A percentile compares a stretch with the other conserved stretches of the same genome.
phyloP scores from a whole-genome alignment of 2,888 invertebrate species.

The Therioaphis trifolii region DNA sequence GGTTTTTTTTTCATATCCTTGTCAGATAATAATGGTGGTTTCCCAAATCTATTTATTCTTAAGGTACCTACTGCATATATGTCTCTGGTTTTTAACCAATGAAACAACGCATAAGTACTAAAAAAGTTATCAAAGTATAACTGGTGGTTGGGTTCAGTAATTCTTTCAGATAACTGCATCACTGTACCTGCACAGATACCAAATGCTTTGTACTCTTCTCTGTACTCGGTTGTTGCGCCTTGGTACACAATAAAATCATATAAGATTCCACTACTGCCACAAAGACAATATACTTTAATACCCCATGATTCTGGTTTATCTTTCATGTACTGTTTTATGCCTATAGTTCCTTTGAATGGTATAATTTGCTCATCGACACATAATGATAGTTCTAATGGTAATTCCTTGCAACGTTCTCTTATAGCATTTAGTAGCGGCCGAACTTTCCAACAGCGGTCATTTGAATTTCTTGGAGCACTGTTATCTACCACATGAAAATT shows the following conservation, averaged over 20 bases:
- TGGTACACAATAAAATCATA: conserved; percentile 67
- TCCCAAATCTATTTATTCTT: conserved; percentile 55
- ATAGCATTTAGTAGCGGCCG: conserved; percentile 64
- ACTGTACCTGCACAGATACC: conserved; percentile 26
- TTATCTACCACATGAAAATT: conserved; percentile 65
- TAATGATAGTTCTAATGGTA: conserved; percentile 58
- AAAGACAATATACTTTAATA: conserved; percentile 66
- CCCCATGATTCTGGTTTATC: conserved; percentile 67
- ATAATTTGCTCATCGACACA: conserved; percentile 67
- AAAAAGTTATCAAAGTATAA: conserved; percentile 63
- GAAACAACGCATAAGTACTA: conserved; percentile 54
- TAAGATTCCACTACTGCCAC: conserved; percentile 65
- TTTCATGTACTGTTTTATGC: conserved; percentile 66
- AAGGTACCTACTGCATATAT: conserved; percentile 58
- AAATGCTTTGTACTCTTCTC: conserved; percentile 16
- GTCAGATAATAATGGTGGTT: conserved; percentile 33
- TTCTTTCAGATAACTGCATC: conserved; percentile 41
- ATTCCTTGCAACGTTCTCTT: conserved; percentile 62
- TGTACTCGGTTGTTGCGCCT: conserved; percentile 63
- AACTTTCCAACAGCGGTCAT: conserved; percentile 65
- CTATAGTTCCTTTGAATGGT: conserved; percentile 66
- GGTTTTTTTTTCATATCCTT: conserved; percentile 56
- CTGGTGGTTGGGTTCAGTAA: conserved; percentile 14
- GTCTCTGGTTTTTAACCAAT: conserved; percentile 43
- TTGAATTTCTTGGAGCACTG: not conserved